Percentiles rank a stretch among this genome's conserved stretches.
phyloP scores from a whole-genome alignment of 2,888 invertebrate genomes.

The Oligia latruncula region DNA sequence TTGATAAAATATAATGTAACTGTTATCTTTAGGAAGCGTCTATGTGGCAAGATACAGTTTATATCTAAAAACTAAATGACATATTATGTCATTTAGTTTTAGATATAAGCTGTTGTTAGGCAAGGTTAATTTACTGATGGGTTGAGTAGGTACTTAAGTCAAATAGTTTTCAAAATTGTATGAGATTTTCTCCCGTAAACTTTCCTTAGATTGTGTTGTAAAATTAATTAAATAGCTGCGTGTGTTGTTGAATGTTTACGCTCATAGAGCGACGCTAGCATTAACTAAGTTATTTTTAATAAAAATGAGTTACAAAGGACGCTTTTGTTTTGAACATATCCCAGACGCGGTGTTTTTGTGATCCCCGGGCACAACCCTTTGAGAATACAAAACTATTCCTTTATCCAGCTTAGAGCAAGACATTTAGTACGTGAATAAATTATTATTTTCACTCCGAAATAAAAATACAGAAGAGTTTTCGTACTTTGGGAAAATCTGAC shows the following conservation, averaged over 20 bases:
- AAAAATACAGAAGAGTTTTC: conserved; percentile 27
- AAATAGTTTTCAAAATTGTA: conserved; percentile 15
- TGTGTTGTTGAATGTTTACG: not conserved
- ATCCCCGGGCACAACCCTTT: conserved; percentile 42
- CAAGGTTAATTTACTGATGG: conserved; percentile 21
- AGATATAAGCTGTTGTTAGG: conserved; percentile 12
- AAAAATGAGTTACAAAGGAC: conserved; percentile 35
- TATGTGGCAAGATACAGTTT: conserved; percentile 3
- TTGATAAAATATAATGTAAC: conserved; percentile 49
- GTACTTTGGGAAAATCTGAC: conserved; percentile 1
- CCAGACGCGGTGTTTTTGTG: conserved; percentile 28
- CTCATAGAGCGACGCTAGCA: conserved; percentile 11
- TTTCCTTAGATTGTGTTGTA: not conserved
- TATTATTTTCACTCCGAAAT: conserved; percentile 30
- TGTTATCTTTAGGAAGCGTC: conserved; percentile 52
- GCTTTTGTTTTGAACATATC: conserved; percentile 37
- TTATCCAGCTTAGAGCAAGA: conserved; percentile 36
- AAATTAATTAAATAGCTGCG: conserved; percentile 23
- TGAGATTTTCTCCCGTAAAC: not conserved
- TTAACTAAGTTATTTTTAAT: conserved; percentile 18
- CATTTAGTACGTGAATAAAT: conserved; percentile 45
- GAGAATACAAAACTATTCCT: conserved; percentile 43
- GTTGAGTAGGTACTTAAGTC: not conserved
- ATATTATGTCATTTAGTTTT: conserved; percentile 13
- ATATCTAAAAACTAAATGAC: too few relatives aligned